Base-by-base conservation (phyloP, 2,888 invertebrate genomes). In the Embidobia sp. region DNA sequence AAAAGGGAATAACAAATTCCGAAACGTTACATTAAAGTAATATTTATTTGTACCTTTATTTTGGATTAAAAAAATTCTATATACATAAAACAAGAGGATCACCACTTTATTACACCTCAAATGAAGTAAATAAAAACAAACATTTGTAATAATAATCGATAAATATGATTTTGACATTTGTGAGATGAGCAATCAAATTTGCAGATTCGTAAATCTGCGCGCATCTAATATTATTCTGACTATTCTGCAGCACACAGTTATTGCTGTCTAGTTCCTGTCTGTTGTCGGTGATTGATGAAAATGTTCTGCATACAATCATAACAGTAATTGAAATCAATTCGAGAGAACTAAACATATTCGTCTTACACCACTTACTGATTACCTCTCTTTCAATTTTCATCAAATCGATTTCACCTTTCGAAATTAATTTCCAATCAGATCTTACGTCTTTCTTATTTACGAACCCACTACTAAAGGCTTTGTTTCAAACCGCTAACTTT, bases 251-350 rank as follows among this genome's bases (percentile, higher is more conserved):
- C 48, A 48, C 44, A 61, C 40, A 61, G 77, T 37, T 72, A 61
- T 61, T 35, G 29, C 77, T 72, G 64, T 66, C 66, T 72, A 61
- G 70, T 64, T 55, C 22, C 66, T 67, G 70, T 77, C 66, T 77
- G 27, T 49, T 66, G 48, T 33, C 33, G 22, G 46, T 77, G 77
- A 77, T 77, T 72, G 77, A 77, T 77, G 77, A 72, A 66, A 72
- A 72, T 66, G 72, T 77, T 72, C 64, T 31, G 19, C 22, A 55
- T 42, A 55, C 59, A 70, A 64, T 64, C 48, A 66, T 61, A 77
- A 59, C 48, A 53, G 48, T 63, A 46, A 70, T 70, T 67, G 59
- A 44, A 57, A 76, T 76, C 59, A 64, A 69, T 69, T 55, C 22
- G 37, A 4, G 55, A 42, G 19, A 27, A 27, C 2, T 40, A 40